A percentile compares a stretch with the other conserved stretches of the same genome.
phyloP scores from a whole-genome alignment of 2,888 invertebrate species.

The Lymantria dispar region DNA sequence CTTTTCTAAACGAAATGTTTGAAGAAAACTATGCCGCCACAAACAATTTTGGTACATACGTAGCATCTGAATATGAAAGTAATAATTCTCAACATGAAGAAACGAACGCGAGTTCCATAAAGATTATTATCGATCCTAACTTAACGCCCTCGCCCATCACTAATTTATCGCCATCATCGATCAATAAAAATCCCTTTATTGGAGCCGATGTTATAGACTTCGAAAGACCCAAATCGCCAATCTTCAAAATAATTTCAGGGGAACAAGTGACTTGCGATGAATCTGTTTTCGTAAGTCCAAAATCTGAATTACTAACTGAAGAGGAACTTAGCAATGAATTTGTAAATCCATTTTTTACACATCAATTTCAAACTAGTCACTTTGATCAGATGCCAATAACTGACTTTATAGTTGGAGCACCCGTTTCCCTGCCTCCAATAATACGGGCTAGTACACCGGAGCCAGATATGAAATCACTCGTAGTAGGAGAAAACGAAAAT shows the following conservation, averaged over 20 bases:
- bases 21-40: slow-evolving; percentile 51
- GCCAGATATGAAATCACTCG: slow-evolving; percentile 52
- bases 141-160: slow-evolving; percentile 16
- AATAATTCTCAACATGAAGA: slow-evolving; percentile 68
- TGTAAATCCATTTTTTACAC: slow-evolving; percentile 64
- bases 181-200: slow-evolving; percentile 53
- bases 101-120: slow-evolving; percentile 46
- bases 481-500: slow-evolving; percentile 36
- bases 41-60: slow-evolving; percentile 57
- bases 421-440: slow-evolving; percentile 72
- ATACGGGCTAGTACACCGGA: slow-evolving; percentile 58
- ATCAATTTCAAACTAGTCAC: slow-evolving; percentile 45
- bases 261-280: slow-evolving; percentile 49
- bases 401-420: slow-evolving; percentile 78
- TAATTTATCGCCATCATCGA: slow-evolving; percentile 21
- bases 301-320: slow-evolving; percentile 37
- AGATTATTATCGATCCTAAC: slow-evolving; percentile 50
- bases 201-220: slow-evolving; percentile 38
- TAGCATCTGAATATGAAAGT: slow-evolving; percentile 65
- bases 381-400: slow-evolving; percentile 46
- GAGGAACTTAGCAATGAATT: slow-evolving; percentile 57
- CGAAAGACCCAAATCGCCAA: slow-evolving; percentile 66
- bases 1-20: slow-evolving; percentile 54
- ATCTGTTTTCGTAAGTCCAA: slow-evolving; percentile 49
- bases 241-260: slow-evolving; percentile 66